Evolutionary conservation across 2,888 invertebrate species (phyloP), one percentile per base, ranked within the genome.

Genomic region (Drosophila ezoana): DNA sequence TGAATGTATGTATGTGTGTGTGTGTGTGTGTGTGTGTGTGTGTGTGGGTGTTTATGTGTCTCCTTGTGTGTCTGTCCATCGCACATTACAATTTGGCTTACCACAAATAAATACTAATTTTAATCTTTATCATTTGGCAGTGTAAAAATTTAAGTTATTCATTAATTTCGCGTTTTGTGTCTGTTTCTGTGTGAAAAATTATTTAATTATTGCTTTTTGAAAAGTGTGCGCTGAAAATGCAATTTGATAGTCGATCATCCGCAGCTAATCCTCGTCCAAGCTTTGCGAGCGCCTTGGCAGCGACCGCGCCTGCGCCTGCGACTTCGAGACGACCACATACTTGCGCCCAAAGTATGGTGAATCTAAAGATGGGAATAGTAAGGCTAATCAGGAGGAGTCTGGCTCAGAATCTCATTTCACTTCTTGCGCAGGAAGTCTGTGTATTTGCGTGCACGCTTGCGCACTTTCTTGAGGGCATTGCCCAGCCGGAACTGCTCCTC

Each of bases 401-500:
- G 35, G 44, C 45, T 53, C 40, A 20, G 40, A 16, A n/a, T 28
- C 51, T n/a, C 35, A 11, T 35, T 63, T 88, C 88, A 92, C 79
- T 92, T 92, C 76, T 91, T 92, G 79, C 91, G 92, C 72, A 92
- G 81, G 69, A 91, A 92, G 45, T 92, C 92, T 44, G 92, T 91
- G 87, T 90, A 92, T 87, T 92, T 92, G 79, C 92, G 91, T 76
- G 92, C 92, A 69, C 92, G 91, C 80, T 90, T 92, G 76, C 92
- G 90, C 60, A 92, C 92, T 69, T 88, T 83, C 67, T 89, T 91
- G 16, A 92, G 78, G 61, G 92, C 92, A 63, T 86, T 91, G 66
- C 90, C 89, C 72, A 92, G 78, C 73, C 91, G 92, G 69, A 91
- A 91, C 66, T 90, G 91, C 63, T 91, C 92, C 41, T 90, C 87